Evolutionary conservation across 2,113 vertebrate species (phyloP), one percentile per base, ranked within the genome.

Genomic region (Takifugu bimaculatus): DNA sequence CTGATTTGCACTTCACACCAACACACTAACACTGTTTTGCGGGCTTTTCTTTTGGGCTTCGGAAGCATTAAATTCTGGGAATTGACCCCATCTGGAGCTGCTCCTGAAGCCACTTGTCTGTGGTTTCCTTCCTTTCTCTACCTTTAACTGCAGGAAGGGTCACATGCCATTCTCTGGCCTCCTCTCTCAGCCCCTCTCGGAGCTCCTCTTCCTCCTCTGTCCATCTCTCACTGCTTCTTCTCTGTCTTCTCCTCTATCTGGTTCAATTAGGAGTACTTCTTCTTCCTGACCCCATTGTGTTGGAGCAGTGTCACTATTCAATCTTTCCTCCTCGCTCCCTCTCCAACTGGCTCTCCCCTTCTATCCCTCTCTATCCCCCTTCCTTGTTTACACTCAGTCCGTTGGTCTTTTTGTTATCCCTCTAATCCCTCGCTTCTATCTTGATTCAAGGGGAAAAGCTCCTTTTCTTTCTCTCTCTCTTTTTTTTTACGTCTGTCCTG

Each of bases 251-350:
- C 63, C 72, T 82, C 79, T 85, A 85, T 88, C 85, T 79, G 84
- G 80, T 88, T 86, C 83, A 88, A 88, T 88, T 90, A 87, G 85
- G 80, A 81, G 75, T 74, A 81, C 85, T 88, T 88, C 83, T 88
- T 87, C 84, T 85, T 82, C 76, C 75, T 88, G 87, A 87, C 87
- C 88, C 73, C 85, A 86, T 88, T 87, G 87, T 88, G 87, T 84
- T 86, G 79, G 43, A 58, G 74, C 79, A 45, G 72, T 88, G 88
- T 88, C 88, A 88, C 84, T 70, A 59, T 90, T 89, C 85, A 88
- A 87, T 89, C 87, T 84, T 80, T 79, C 67, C 74, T 60, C 27
- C 71, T 64, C 57, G 28, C 81, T 70, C 75, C 52, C 78, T 72
- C 78, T 72, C 56, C 70, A 64, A 59, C 74, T 58, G 60, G 63